These are phyloP conservation scores for Seladonia tumulorum DNA, from an alignment of 2,888 invertebrate species.

Conservation along the genomic window DNA sequence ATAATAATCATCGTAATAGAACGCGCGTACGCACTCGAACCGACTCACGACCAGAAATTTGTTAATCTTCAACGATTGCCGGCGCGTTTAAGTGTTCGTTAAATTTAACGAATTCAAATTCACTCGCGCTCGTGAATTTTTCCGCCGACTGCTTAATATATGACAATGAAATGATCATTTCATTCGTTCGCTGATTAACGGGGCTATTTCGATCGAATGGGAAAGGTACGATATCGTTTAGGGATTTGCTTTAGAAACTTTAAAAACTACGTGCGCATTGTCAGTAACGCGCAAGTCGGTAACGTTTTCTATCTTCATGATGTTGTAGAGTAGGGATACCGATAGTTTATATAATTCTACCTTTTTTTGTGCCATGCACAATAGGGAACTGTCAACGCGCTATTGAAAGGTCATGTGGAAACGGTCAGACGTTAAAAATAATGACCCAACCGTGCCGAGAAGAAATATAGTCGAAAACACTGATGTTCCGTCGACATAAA, in stretches of 20 bases:
- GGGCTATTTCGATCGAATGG: background rate
- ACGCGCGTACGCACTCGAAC: slow-evolving; percentile 6
- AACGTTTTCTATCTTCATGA: too few species aligned
- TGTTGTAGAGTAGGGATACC: too few species aligned
- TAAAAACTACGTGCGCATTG: background rate
- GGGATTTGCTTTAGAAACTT: background rate
- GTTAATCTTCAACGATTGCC: slow-evolving; percentile 30
- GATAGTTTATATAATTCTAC: too few species aligned
- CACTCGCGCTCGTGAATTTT: background rate
- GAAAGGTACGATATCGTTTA: background rate
- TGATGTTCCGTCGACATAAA: too few species aligned
- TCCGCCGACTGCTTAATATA: background rate
- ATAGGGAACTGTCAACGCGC: too few species aligned
- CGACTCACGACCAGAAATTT: background rate
- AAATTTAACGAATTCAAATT: slow-evolving; percentile 33
- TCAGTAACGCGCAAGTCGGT: too few species aligned
- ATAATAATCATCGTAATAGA: slow-evolving; percentile 28
- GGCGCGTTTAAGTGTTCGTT: slow-evolving; percentile 43
- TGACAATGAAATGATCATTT: background rate
- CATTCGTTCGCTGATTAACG: too few species aligned
- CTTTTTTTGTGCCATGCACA: too few species aligned
- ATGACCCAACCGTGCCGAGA: too few species aligned
- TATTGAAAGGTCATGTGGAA: too few species aligned
- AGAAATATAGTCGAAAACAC: too few species aligned
- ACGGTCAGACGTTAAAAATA: too few species aligned